These are phyloP conservation scores for Acanthoscelides obtectus DNA, from an alignment of 2,888 invertebrate species.

Conservation along the genomic window DNA sequence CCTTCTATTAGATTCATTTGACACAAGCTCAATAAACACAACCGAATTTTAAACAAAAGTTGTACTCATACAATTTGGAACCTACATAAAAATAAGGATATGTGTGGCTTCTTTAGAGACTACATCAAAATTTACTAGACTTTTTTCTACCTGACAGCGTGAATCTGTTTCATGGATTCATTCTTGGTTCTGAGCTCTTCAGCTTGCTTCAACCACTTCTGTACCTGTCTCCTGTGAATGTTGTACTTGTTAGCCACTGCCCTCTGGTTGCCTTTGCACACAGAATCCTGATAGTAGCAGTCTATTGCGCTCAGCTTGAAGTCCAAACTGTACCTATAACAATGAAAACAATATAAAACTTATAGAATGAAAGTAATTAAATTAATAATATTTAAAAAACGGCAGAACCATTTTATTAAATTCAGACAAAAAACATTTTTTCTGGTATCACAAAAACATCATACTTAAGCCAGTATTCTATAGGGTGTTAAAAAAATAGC, in stretches of 20 bases:
- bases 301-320: slow-evolving; percentile 54
- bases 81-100: slow-evolving; percentile 15
- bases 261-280: slow-evolving; percentile 48
- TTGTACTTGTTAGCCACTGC: slow-evolving; percentile 50
- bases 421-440: too few relatives aligned
- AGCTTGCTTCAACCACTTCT: slow-evolving; percentile 56
- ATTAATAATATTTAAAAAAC: too few relatives aligned
- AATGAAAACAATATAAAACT: too few relatives aligned
- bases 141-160: slow-evolving; percentile 34
- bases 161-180: slow-evolving; percentile 38
- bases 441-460: too few relatives aligned
- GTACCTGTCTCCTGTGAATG: slow-evolving; percentile 50
- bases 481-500: too few relatives aligned
- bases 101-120: slow-evolving; percentile 13
- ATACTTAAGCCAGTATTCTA: too few relatives aligned
- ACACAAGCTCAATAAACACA: not conserved
- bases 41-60: not conserved
- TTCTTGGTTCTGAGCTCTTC: slow-evolving; percentile 42
- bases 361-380: too few relatives aligned
- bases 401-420: too few relatives aligned
- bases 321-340: slow-evolving; percentile 50
- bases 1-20: not conserved
- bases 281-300: slow-evolving; percentile 51
- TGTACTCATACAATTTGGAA: not conserved
- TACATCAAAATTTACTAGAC: not conserved